Conservation (phyloP, 2,888 invertebrate genomes). For the Orthonychiurus folsomi region DNA sequence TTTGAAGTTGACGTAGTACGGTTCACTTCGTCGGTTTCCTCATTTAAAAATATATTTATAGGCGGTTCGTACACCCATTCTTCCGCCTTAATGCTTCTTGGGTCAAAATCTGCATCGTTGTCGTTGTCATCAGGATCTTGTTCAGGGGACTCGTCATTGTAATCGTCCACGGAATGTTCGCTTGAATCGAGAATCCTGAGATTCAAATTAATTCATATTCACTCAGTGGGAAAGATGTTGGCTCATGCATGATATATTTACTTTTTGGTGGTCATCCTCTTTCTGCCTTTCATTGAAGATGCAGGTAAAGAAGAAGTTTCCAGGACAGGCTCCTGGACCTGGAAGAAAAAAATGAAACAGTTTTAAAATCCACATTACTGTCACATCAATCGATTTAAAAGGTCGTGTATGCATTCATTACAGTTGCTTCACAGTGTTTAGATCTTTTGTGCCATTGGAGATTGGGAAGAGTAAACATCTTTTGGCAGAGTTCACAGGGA, state of each 20-base stretch:
- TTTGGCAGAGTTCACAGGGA: constrained; percentile 31
- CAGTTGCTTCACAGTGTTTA: too few species aligned
- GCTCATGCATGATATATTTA: too few species aligned
- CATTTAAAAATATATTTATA: background rate
- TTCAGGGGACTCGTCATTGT: background rate
- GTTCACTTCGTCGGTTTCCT: background rate
- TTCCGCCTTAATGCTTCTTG: background rate
- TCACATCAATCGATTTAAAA: constrained; percentile 5
- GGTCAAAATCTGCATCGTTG: constrained; percentile 10
- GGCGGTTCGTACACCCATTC: background rate
- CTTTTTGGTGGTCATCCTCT: too few species aligned
- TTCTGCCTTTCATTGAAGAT: too few species aligned
- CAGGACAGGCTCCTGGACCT: too few species aligned
- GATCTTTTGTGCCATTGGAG: constrained; percentile 30
- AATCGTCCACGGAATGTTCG: too few species aligned
- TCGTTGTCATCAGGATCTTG: constrained; percentile 11
- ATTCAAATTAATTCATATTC: too few species aligned
- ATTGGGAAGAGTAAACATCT: constrained; percentile 22
- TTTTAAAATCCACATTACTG: constrained; percentile 3
- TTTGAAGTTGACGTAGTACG: background rate
- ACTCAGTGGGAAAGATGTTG: too few species aligned
- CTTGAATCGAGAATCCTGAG: too few species aligned
- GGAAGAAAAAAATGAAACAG: too few species aligned
- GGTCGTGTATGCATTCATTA: background rate
- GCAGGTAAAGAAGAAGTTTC: too few species aligned